Evolutionary conservation across 1,140 invertebrate genomes (phyloP).

Genomic region (Chironomus striatipennis): DNA sequence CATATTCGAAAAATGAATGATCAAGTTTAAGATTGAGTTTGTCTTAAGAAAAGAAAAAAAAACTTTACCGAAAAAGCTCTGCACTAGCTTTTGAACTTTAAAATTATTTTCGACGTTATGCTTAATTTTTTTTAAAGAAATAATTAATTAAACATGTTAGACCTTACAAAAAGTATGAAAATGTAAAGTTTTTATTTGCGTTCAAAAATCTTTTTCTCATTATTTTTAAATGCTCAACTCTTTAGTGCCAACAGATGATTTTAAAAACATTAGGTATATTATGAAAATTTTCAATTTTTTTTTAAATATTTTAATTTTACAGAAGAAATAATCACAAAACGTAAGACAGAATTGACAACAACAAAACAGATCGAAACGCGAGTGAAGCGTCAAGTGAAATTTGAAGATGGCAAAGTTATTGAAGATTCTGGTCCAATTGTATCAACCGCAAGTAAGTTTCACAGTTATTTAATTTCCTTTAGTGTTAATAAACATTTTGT

Average conservation of each 20-base stretch:
- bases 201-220: too few species aligned
- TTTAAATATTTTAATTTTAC: constrained; percentile 34
- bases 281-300: too few species aligned
- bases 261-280: too few species aligned
- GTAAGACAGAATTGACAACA: constrained; percentile 78
- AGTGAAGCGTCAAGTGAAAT: constrained; percentile 76
- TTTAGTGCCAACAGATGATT: too few species aligned
- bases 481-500: neutral
- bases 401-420: constrained; percentile 83
- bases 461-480: constrained; percentile 27
- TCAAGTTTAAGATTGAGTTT: neutral
- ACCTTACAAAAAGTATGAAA: too few species aligned
- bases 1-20: neutral
- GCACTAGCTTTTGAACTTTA: neutral
- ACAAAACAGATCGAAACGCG: constrained; percentile 81
- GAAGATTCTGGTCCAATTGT: constrained; percentile 81
- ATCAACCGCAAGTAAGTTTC: constrained; percentile 61
- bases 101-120: neutral
- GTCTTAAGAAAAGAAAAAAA: neutral
- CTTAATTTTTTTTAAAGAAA: too few species aligned
- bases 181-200: too few species aligned
- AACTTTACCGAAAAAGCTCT: neutral
- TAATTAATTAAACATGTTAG: too few species aligned
- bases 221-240: too few species aligned
- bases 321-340: constrained; percentile 87